Percentiles rank a stretch among this genome's conserved stretches.
These are phyloP conservation scores for Dynastes grantii DNA, from an alignment of 2,888 invertebrate genomes.

Conservation along the genomic window DNA sequence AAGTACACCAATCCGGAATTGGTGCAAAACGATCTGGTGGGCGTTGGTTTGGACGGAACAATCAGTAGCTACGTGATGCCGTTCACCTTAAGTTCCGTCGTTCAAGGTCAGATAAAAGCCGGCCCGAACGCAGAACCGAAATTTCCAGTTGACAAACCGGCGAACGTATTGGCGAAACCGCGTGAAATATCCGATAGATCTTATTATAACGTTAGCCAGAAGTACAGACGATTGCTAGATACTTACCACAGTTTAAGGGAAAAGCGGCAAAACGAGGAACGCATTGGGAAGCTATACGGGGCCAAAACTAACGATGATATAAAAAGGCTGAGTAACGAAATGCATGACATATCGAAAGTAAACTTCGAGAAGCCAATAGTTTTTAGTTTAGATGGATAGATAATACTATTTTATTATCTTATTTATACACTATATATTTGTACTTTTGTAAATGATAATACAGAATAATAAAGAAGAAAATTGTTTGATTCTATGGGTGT, in stretches of 20 bases:
- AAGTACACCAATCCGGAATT: slow-evolving; percentile 40
- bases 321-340: slow-evolving; percentile 52
- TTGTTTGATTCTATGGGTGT: too few species aligned
- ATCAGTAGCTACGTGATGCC: slow-evolving; percentile 48
- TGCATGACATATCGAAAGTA: slow-evolving; percentile 56
- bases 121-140: slow-evolving; percentile 8
- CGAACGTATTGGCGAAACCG: slow-evolving; percentile 9
- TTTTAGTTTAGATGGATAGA: slow-evolving; percentile 61
- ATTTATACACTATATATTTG: slow-evolving; percentile 40
- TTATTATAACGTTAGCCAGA: slow-evolving; percentile 56
- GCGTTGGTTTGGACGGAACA: slow-evolving; percentile 38
- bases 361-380: slow-evolving; percentile 64
- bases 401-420: slow-evolving; percentile 41
- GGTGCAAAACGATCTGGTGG: slow-evolving; percentile 35
- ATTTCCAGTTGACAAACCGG: slow-evolving; percentile 27
- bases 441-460: slow-evolving; percentile 17
- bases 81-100: slow-evolving; percentile 36
- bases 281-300: slow-evolving; percentile 63
- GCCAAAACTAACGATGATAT: slow-evolving; percentile 36
- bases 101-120: slow-evolving; percentile 24
- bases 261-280: slow-evolving; percentile 62
- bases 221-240: slow-evolving; percentile 63
- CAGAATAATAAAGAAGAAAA: neutral
- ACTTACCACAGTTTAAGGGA: slow-evolving; percentile 60
- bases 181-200: neutral